Base-by-base conservation (phyloP, 64 coral and sea anemone genomes). In the Stichodactyla mertensii region DNA sequence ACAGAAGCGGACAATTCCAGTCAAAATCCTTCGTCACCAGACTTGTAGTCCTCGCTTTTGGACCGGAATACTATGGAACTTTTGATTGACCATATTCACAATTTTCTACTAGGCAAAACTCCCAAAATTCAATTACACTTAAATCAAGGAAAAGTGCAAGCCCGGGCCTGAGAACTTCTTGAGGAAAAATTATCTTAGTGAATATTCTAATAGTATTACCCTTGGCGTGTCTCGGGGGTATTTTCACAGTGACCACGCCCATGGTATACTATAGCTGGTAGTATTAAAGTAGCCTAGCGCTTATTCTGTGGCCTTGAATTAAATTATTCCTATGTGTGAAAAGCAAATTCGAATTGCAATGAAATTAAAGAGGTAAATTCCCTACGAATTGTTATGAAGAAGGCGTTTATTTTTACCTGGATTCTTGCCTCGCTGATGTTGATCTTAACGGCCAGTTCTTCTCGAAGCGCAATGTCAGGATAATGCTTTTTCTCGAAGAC, bases 401-500 rank as follows among this genome's bases (percentile, higher is more conserved):
- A n/a, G 11, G 31, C 16, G 10, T 66, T 14, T 5, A 51, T 45
- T 64, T 74, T 88, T 70, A 99, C 97, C 97, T 99, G 97, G 24
- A 99, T 99, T 69, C 97, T 20, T 11, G 97, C 97, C 60, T 99
- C 97, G 66, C 97, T 99, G 23, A 99, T 99, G 61, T 88, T 95
- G 81, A 99, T 99, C 62, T 99, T 99, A 11, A 88, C 86, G 45
- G 97, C 97, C 5, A 99, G 83, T 52, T 99, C 97, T 23, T 99
- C 97, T 52, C 97, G 80, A 12, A 99, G 91, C 7, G 97, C 97
- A 31, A 99, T 99, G 60, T 99, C 97, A 4, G 97, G 97, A 28
- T 99, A 99, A 45, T 99, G 97, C 62, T 99, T 99, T 78, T 99
- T 99, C 66, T 99, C 97, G 52, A 99, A 99, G 10, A 99, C 97